Percentiles rank a stretch among this genome's conserved stretches.
Evolutionary conservation across 1,140 invertebrate species (phyloP).

Genomic region (Harpegnathos saltator): DNA sequence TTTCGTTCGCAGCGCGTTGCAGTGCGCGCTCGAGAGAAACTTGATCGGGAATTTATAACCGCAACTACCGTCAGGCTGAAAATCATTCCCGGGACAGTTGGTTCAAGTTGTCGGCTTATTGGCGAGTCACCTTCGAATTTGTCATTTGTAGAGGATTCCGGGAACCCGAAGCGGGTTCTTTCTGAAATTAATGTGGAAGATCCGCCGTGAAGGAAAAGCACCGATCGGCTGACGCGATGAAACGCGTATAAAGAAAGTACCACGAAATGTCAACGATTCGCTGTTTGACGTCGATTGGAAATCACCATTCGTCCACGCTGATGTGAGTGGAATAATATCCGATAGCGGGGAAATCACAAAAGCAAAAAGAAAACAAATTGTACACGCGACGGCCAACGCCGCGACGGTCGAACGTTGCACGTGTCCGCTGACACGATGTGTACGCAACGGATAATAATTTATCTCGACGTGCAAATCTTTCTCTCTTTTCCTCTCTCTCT

Average conservation of each 20-base stretch:
- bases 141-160: neutral
- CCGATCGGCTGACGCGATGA: slow-evolving; percentile 27
- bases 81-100: slow-evolving; percentile 12
- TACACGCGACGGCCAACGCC: slow-evolving; percentile 5
- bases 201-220: neutral
- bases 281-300: slow-evolving; percentile 40
- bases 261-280: slow-evolving; percentile 33
- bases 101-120: neutral
- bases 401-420: slow-evolving; percentile 24
- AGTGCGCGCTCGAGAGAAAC: neutral
- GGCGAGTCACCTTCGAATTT: slow-evolving; percentile 1
- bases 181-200: neutral
- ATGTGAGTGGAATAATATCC: slow-evolving; percentile 37
- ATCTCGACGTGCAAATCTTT: slow-evolving; percentile 10
- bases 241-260: neutral
- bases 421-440: slow-evolving; percentile 28
- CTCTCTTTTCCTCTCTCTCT: too few relatives aligned
- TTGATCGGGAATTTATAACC: neutral
- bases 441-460: slow-evolving; percentile 41
- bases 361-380: slow-evolving; percentile 43
- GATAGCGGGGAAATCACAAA: slow-evolving; percentile 36
- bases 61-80: neutral
- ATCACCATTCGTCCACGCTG: slow-evolving; percentile 6
- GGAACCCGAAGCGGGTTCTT: neutral
- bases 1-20: neutral